Base-by-base conservation (phyloP, 2,888 invertebrate species). In the Glomeris marginata region DNA sequence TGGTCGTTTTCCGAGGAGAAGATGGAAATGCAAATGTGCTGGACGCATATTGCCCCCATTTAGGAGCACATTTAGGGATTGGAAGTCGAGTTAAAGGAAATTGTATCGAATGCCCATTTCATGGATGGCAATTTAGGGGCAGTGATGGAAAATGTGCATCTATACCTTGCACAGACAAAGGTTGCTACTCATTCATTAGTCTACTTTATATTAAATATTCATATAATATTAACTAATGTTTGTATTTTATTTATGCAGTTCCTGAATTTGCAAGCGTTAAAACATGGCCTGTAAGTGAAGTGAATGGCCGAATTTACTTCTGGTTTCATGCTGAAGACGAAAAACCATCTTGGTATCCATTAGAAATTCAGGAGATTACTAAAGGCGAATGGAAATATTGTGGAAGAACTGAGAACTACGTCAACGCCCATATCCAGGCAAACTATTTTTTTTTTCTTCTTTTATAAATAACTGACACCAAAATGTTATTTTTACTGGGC, bases 1-100 rank as follows among this genome's bases (percentile, higher is more conserved):
- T 85, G 33, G 81, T 80, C 36, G 74, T 84, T 0, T 84, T 85
- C 22, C 64, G 74, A 10, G 77, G 77, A 0, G 70, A 75, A 42
- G 71, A 73, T 36, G 80, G 81, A 0, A 58, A 70, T 2, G 77
- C 77, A 0, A 75, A 78, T 49, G 76, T 83, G 1, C 69, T 88
- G 34, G 82, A 90, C 64, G 87, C 90, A 0, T 87, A 86, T 63
- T 91, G 91, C 59, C 88, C 90, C 0, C 91, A 91, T 63, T 69
- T 91, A 57, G 91, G 91, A 0, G 90, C 91, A 0, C 85, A 90
- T 63, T 68, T 91, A 61, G 86, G 77, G 0, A 72, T 81, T 0
- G 87, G 86, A 0, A 88, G 88, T 0, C 62, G 63, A 0, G 74
- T 73, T 0, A 62, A 69, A 35, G 84, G 80, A 0, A 78, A 82